These are phyloP conservation scores for Proteles cristata DNA, from an alignment of 2,113 vertebrate genomes.

Conservation along the genomic window DNA sequence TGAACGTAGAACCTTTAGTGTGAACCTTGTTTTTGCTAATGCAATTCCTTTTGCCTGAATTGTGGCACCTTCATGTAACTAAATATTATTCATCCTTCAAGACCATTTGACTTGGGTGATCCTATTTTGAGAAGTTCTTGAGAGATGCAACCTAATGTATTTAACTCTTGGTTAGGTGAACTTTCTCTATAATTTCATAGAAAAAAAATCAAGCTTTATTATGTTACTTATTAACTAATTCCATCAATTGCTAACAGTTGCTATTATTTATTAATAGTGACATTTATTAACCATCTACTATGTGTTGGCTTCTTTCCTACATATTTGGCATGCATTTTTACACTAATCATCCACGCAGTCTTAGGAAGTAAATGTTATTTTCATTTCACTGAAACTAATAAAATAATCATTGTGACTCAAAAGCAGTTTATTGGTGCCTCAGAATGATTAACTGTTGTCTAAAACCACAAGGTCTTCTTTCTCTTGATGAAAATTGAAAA, in stretches of 20 bases:
- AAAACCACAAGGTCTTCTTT: neutral
- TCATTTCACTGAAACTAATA: neutral
- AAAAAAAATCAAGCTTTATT: neutral
- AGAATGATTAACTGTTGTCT: neutral
- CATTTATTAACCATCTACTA: neutral
- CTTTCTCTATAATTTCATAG: neutral
- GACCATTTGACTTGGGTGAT: neutral
- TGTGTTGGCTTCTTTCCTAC: neutral
- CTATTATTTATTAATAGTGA: slow-evolving; percentile 6
- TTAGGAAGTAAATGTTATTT: neutral
- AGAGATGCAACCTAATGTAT: neutral
- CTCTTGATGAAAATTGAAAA: neutral
- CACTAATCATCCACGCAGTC: neutral
- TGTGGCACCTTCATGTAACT: neutral
- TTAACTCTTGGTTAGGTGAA: neutral
- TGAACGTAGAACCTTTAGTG: neutral
- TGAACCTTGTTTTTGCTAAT: neutral
- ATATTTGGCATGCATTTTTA: neutral
- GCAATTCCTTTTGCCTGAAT: neutral
- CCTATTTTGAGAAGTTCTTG: neutral
- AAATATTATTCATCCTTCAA: neutral
- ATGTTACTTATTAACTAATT: neutral
- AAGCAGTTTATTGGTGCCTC: neutral
- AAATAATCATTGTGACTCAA: neutral
- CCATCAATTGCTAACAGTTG: neutral